Base-by-base conservation (phyloP, 1,140 invertebrate species). In the Bombus consobrinus region DNA sequence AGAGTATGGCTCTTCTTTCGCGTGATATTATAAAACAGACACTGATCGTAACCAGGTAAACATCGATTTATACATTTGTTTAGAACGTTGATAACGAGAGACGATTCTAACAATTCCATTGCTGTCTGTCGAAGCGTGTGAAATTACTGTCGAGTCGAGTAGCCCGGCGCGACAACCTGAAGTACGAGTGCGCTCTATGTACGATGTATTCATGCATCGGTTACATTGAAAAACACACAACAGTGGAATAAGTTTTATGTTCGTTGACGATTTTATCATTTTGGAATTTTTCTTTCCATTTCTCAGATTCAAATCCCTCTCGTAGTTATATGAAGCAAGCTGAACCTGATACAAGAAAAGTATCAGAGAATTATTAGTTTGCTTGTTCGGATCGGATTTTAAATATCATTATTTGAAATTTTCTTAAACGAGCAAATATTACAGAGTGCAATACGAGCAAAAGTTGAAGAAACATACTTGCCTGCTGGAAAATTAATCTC, bases 61-160 rank as follows among this genome's bases (percentile, higher is more conserved):
- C 53, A 62, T 68, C 73, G 28, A 76, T 53, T 82, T 47, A 22
- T 47, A 66, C 47, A 34, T 34, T 28, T 13, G 8, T 28, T 28
- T 32, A 41, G 39, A 57, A 53, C 15, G 34, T 12, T n/a, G 28
- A 12, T 64, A 72, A 81, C 53, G 69, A 64, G 57, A 15, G n/a
- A 68, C 62, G 39, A 43, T 62, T 5, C 74, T 13, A 47, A 72
- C 68, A 41, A 64, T 64, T 73, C 18, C 76, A 73, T 62, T 85
- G 53, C 34, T 25, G 83, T 72, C 18, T 34, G 32, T n/a, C 76
- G 53, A 59, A 43, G 15, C 47, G 43, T 57, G 43, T 18, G 12
- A 47, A 57, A 53, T 79, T 59, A 80, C 53, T 15, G 69, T 62
- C 77, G 53, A 57, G 32, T 76, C 59, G 15, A 83, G 69, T 47